Base-by-base conservation (phyloP, 2,888 invertebrate genomes). In the Drosophila atroscutellata region DNA sequence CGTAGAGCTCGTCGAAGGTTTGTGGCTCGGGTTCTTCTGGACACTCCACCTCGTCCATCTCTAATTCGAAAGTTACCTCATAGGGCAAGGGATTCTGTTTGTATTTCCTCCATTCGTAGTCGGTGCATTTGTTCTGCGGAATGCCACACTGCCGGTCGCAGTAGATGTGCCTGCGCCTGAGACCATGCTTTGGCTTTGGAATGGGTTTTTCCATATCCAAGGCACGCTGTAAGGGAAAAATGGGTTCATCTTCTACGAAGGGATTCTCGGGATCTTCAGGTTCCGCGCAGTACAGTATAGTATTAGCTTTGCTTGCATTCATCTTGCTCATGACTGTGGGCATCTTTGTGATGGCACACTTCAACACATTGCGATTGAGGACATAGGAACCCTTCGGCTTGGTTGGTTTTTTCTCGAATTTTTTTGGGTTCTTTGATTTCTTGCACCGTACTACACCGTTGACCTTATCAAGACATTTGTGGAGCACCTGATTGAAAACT, bases 1-100 rank as follows among this genome's bases (percentile, higher is more conserved):
- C 2, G 52, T 82, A 85, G 1, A 89, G 66, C 15, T 89, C 83
- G 1, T 85, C 89, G 34, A 87, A 87, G n/a, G 77, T 73, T 7
- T 42, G 34, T 3, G 85, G 85, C 55, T 89, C 82, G 0, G 64
- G 54, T 0, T 57, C 20, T 0, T 18, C 4, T 18, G 24, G 36
- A 1, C 24, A 20, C 1, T 24, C 18, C 26, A 52, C 51, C 13
- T 42, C 28, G 24, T 24, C 36, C 32, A 62, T 47, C 32, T 65
- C 72, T 2, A 39, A 24, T 0, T 55, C n/a, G 32, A 70, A 77
- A 0, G 61, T 58, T 24, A 52, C 47, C 1, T 82, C 59, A 42
- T 66, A 36, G 5, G 68, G 45, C 7, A 36, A 2, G 0, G 86
- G 64, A 63, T 86, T 47, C 7, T 56, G 5, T n/a, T 75, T 70